Conservation (phyloP, 2,797 vertebrate genomes). For the Yasuhikotakia modesta region DNA sequence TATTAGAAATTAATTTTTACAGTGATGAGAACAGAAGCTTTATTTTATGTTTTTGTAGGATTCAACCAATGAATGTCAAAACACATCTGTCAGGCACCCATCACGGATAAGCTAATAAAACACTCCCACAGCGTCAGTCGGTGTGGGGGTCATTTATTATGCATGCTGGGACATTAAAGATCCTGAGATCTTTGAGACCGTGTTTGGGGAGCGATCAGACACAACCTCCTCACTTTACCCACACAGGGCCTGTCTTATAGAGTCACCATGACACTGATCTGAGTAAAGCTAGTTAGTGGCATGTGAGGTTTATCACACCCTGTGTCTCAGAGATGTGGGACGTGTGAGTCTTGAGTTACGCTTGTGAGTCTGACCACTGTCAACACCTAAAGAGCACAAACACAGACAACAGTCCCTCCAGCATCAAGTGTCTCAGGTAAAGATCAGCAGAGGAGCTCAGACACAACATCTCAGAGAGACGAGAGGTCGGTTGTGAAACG, state of each 20-base stretch:
- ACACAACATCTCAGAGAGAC: not conserved
- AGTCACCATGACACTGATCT: conserved; percentile 42
- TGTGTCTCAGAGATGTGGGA: conserved; percentile 10
- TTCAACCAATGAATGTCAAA: too few species aligned
- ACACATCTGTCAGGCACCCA: not conserved
- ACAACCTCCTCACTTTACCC: conserved; percentile 26
- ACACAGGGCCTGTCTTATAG: conserved; percentile 15
- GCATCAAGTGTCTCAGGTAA: not conserved
- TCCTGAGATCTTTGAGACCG: conserved; percentile 39
- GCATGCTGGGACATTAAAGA: conserved; percentile 58
- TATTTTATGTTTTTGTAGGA: too few species aligned
- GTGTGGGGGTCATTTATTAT: conserved; percentile 56
- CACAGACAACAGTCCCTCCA: not conserved
- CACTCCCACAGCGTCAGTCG: conserved; percentile 12
- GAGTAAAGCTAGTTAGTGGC: conserved; percentile 31
- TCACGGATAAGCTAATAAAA: too few species aligned
- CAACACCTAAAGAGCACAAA: conserved; percentile 16
- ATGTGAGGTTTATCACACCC: conserved; percentile 20
- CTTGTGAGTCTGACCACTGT: conserved; percentile 37
- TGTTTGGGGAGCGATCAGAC: conserved; percentile 47
- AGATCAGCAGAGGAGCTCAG: not conserved
- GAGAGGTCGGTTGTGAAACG: not conserved
- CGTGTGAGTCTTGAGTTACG: conserved; percentile 22
- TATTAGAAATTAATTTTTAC: too few species aligned
- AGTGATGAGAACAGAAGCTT: too few species aligned